Percentiles rank a stretch among this genome's conserved stretches.
These are phyloP conservation scores for Tringa solitaria DNA, from an alignment of 2,113 vertebrate genomes.

Conservation along the genomic window DNA sequence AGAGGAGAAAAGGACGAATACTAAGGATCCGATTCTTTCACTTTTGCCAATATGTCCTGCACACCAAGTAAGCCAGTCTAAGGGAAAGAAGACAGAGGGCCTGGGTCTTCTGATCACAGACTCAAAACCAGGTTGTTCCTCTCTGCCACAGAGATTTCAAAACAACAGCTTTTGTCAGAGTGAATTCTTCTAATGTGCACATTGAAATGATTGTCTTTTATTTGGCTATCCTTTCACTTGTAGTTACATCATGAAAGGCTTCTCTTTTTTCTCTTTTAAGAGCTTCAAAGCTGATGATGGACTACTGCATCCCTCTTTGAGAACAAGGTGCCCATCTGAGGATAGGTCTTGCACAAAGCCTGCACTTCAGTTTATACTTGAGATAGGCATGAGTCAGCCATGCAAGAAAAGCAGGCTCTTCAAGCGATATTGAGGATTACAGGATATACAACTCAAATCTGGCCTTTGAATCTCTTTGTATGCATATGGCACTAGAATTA, in stretches of 20 bases:
- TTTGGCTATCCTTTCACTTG: neutral
- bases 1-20: neutral
- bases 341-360: neutral
- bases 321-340: neutral
- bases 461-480: slow-evolving; percentile 2
- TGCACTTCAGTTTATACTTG: neutral
- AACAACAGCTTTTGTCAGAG: neutral
- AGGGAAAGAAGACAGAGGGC: neutral
- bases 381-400: slow-evolving; percentile 14
- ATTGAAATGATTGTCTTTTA: neutral
- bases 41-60: neutral
- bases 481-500: neutral
- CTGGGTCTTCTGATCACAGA: neutral
- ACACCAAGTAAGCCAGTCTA: neutral
- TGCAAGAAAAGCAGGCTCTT: slow-evolving; percentile 21
- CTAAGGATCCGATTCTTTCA: neutral
- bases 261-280: neutral
- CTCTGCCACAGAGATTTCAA: neutral
- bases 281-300: neutral
- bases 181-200: neutral
- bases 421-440: slow-evolving; percentile 2
- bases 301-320: neutral
- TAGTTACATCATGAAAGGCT: neutral
- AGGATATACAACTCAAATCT: slow-evolving; percentile 6
- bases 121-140: neutral